Base-by-base conservation (phyloP, 2,888 invertebrate species). In the Pharmacophagus antenor region DNA sequence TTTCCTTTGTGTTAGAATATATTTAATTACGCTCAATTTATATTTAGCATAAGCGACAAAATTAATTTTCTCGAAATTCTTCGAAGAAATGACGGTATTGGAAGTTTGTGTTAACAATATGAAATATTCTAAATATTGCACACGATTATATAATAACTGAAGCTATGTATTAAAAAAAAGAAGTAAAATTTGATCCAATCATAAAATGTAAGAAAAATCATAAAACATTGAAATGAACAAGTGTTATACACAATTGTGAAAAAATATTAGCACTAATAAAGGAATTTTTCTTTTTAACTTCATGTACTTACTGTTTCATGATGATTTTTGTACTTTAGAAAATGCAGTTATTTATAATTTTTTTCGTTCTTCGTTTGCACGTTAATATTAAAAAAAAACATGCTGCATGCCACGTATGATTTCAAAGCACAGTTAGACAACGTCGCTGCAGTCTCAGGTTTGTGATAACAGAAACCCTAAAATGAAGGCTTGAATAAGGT, bases 1-100 rank as follows among this genome's bases (percentile, higher is more conserved):
- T 79, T 79, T 76, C 72, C 74, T 70, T 79, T 79, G 78, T 77
- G 74, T 80, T 79, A 80, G 77, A 75, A 79, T 56, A 53, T 61
- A 56, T 61, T 56, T 61, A 61, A 61, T 61, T 52, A 61, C 46
- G 25, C 53, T 21, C 42, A 58, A 55, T 41, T 31, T 48, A 56
- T 51, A 25, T 50, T 58, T 41, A 61, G 52, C 44, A 56, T 21
- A 49, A 15, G 42, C 6, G 47, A 62, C 47, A 48, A 56, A 18
- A 55, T 59, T 54, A 59, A 58, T 58, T 53, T 58, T 18, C 41
- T 49, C 27, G 21, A 50, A 55, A 60, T 50, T 51, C 50, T 56
- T 60, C 31, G 25, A 51, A 51, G 47, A 53, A 55, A 60, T 54
- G 48, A 37, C 10, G 18, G 83, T 46, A 20, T 27, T 7, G 31